Conservation (phyloP, 2,888 invertebrate genomes). For the Sarcophaga caerulescens region DNA sequence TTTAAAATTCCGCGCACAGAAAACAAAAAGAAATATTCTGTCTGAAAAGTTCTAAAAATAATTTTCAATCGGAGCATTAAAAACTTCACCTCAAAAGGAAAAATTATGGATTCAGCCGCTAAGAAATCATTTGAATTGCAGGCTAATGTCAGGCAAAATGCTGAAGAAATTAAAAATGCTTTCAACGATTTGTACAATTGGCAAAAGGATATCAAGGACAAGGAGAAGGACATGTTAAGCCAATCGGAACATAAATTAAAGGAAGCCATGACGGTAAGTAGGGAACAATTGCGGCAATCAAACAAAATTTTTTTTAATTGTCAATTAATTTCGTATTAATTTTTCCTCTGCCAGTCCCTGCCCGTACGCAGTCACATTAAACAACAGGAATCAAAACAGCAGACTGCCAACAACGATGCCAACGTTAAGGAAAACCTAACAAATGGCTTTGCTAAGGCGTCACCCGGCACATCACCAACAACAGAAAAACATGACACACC, state of each 20-base stretch:
- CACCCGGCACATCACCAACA: slow-evolving; percentile 18
- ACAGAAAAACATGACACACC: slow-evolving; percentile 74
- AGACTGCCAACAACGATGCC: background rate
- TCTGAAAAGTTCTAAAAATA: slow-evolving; percentile 31
- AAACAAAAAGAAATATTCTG: background rate
- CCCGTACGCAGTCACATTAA: slow-evolving; percentile 72
- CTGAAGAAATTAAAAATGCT: slow-evolving; percentile 74
- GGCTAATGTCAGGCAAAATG: slow-evolving; percentile 80
- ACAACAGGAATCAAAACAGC: slow-evolving; percentile 26
- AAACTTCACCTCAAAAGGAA: background rate
- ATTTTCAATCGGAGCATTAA: background rate
- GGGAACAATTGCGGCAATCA: background rate
- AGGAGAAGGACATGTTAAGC: slow-evolving; percentile 74
- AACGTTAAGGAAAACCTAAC: background rate
- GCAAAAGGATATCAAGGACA: slow-evolving; percentile 79
- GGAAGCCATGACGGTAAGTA: slow-evolving; percentile 36
- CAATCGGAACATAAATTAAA: slow-evolving; percentile 62
- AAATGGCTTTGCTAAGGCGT: background rate
- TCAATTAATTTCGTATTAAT: background rate
- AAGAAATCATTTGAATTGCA: slow-evolving; percentile 76
- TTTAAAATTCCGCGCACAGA: slow-evolving; percentile 44
- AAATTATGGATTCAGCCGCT: slow-evolving; percentile 67
- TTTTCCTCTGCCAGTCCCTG: slow-evolving; percentile 48
- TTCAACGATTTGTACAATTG: slow-evolving; percentile 77
- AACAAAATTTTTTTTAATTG: background rate